Base-by-base conservation (phyloP, 2,888 invertebrate genomes). In the Rhingia campestris region DNA sequence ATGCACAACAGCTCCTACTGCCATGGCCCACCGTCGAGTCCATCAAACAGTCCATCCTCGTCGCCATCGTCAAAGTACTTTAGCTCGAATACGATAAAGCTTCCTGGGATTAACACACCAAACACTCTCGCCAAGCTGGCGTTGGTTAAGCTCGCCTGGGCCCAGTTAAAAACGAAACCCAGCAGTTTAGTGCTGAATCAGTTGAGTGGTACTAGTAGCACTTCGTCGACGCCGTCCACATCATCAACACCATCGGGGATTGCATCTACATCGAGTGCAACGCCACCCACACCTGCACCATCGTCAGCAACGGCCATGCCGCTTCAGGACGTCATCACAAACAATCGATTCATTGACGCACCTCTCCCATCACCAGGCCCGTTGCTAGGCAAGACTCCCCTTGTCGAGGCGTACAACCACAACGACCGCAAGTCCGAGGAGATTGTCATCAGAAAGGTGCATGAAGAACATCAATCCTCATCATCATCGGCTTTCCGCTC, bases 301-400 rank as follows among this genome's bases (percentile, higher is more conserved):
- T n/a, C 56, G 4, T 22, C 45, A 61, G 41, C 76, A 61, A 84
- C 47, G 64, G 33, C 79, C 9, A 4, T 33, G 9, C 70, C 73
- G 22, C 33, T 74, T 14, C 81, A 86, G 39, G 81, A 80, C 2
- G 45, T 75, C 33, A 69, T 63, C 35, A 64, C 67, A 33, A 86
- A 92, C 86, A 86, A 89, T 32, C 88, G 90, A 7, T 93, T 93
- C 86, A 90, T 93, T 51, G 92, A 93, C 81, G 92, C 94, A 51
- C 95, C 96, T 0, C 91, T 96, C 56, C 96, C 96, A 51, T 96
- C 96, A 4, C 97, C 97, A 0, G 97, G 97, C 0, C 97, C 97
- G 0, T 92, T 96, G 84, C 92, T 97, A 32, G 97, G 97, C 4
- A 96, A 95, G 88, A 97, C 97, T 2, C 93, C 96, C 61, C 92